Base-by-base conservation (phyloP, 1,140 invertebrate genomes). In the Wiebesia pumilae region DNA sequence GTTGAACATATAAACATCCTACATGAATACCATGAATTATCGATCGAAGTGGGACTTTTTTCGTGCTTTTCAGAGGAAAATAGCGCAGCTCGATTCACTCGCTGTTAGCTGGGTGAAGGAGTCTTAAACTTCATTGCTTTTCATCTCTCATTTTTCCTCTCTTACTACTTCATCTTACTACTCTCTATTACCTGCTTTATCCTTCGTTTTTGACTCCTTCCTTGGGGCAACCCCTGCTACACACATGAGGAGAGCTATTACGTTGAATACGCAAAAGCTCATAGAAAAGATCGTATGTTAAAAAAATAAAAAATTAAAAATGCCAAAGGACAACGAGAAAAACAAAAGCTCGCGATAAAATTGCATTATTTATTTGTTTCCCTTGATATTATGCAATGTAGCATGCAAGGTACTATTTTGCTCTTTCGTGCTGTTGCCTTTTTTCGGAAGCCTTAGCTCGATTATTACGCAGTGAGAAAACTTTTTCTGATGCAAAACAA, bases 291-390 rank as follows among this genome's bases (percentile, higher is more conserved):
- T 40, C 47, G 16, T 27, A 27, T 21, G 47, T 33, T 35, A 24
- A 78, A 65, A 14, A 78, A 78, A 38, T 79, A 69, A 69, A 69
- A 47, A 78, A 78, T n/a, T 79, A 69, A 69, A 69, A 47, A 79
- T 40, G 43, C 51, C 47, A 33, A 65, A 79, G 83, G 40, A 78
- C 77, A 79, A 21, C n/a, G 19, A 1, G 33, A 43, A 30, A 27
- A 73, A 38, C n/a, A 75, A 43, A 75, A 54, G 9, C 40, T 51
- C 51, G 30, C 84, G 43, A 81, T 24, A 38, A 81, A 86, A 86
- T 51, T 86, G 81, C 80, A 88, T 85, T 82, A 85, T 82, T 85
- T 85, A 85, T 85, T 82, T 77, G 54, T 85, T 79, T 80, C 69
- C 54, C 58, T 40, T 27, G 58, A 62, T 62, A 10, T 24, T 62